Base-by-base conservation (phyloP, 1,140 invertebrate species). In the Mactra quadrangularis region DNA sequence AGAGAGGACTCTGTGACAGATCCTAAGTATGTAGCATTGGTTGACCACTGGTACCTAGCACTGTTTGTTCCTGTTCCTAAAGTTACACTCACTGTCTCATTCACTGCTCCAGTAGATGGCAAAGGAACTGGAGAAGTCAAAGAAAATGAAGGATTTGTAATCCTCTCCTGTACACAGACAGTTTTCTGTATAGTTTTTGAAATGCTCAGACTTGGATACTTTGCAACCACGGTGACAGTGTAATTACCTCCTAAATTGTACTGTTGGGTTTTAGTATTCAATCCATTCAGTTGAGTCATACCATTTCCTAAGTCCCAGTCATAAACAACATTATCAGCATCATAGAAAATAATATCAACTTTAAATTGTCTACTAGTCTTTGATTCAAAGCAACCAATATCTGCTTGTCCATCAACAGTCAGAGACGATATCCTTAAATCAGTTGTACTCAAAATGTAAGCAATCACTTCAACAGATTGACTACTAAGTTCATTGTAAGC, bases 251-350 rank as follows among this genome's bases (percentile, higher is more conserved):
- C 59, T 22, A 25, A 22, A 29, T 31, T 27, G 53, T 79, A 88
- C 0, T 11, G 25, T 35, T 77, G 45, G 17, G 68, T 64, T 29
- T 50, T 64, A 17, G 31, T n/a, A 47, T 47, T 25, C 15, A 55
- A 35, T 19, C 4, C 27, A 7, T 53, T 64, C 11, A 13, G 27
- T 11, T 3, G 3, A n/a, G 19, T 22, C 13, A 13, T 0, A 19
- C 60, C 62, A 64, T 87, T 78, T 7, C 84, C 84, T 52, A 87
- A 82, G 31, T 52, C n/a, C 84, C 84, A 87, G 27, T 72, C 45
- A 66, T 66, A 82, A 7, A 57, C 31, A 7, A 87, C 57, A 3
- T 17, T 68, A 11, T 45, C 19, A 50, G 62, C 59, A 41, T 45
- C 45, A 17, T 85, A 68, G 38, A 83, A 71, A 9, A 85, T 71